Conservation (phyloP, 2,888 invertebrate genomes). For the Empis stercorea region DNA sequence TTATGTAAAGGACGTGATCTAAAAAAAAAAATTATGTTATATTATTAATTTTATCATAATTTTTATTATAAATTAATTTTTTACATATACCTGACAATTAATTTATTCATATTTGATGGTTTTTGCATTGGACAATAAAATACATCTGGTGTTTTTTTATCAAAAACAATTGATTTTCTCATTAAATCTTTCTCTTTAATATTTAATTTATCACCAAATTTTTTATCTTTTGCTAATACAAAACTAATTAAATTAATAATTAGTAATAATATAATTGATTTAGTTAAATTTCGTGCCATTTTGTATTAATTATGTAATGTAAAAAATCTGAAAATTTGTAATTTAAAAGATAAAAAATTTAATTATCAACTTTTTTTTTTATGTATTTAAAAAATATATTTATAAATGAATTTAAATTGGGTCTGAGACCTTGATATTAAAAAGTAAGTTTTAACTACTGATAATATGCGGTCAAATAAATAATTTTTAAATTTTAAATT, state of each 20-base stretch:
- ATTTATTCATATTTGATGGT: conserved; percentile 59
- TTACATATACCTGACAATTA: conserved; percentile 54
- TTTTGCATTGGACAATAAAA: conserved; percentile 69
- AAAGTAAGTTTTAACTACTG: too few species aligned
- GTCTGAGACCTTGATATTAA: too few species aligned
- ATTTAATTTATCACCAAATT: conserved; percentile 24
- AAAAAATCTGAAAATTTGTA: too few species aligned
- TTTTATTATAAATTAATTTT: background rate
- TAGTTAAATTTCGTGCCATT: too few species aligned
- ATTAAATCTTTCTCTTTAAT: conserved; percentile 53
- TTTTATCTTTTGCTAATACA: conserved; percentile 6
- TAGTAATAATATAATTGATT: background rate
- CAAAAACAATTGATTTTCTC: conserved; percentile 64
- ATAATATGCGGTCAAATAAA: too few species aligned
- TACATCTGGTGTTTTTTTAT: conserved; percentile 64
- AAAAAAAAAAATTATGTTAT: background rate
- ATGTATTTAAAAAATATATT: too few species aligned
- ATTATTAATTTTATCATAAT: background rate
- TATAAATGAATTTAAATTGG: too few species aligned
- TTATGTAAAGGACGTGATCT: conserved; percentile 53
- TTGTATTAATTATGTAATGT: too few species aligned
- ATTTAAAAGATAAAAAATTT: too few species aligned
- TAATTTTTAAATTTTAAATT: too few species aligned
- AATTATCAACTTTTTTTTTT: too few species aligned
- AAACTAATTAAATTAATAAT: background rate